phyloP scores from a whole-genome alignment of 2,113 vertebrate genomes.

The Sebastes schlegelii region DNA sequence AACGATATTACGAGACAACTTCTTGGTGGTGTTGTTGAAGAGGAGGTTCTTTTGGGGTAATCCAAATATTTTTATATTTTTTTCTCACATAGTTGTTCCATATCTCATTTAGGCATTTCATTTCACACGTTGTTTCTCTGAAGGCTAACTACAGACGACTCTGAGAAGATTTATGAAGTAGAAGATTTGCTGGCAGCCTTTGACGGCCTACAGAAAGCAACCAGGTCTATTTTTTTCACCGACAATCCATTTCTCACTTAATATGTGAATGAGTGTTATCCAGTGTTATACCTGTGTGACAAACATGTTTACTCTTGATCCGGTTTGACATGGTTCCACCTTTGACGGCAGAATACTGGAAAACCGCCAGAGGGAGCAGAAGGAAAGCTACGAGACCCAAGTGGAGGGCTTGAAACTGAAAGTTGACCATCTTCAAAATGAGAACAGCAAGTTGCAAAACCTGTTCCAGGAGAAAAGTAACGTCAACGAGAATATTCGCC shows the following conservation, averaged over 20 bases:
- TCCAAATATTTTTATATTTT: neutral
- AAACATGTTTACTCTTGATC: neutral
- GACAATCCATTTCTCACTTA: neutral
- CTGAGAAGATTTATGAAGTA: slow-evolving; percentile 88
- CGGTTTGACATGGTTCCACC: neutral
- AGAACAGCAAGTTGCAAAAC: slow-evolving; percentile 91
- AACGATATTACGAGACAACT: slow-evolving; percentile 89
- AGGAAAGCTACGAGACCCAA: slow-evolving; percentile 88
- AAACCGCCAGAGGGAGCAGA: slow-evolving; percentile 90
- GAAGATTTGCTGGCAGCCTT: slow-evolving; percentile 91
- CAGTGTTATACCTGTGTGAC: neutral
- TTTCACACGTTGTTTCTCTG: slow-evolving; percentile 32
- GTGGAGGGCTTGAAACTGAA: slow-evolving; percentile 89
- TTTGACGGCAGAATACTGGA: slow-evolving; percentile 87
- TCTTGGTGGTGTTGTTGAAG: slow-evolving; percentile 88
- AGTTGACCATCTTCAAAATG: slow-evolving; percentile 90
- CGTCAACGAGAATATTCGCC: slow-evolving; percentile 88
- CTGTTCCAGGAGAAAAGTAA: slow-evolving; percentile 92
- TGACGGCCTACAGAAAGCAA: slow-evolving; percentile 91
- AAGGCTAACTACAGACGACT: slow-evolving; percentile 86
- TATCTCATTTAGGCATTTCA: slow-evolving; percentile 2
- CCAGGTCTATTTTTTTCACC: slow-evolving; percentile 82
- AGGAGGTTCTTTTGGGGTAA: slow-evolving; percentile 88
- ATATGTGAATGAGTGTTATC: neutral
- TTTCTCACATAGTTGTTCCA: neutral